These are phyloP conservation scores for Chaetodon trifascialis DNA, from an alignment of 2,113 vertebrate species.

Conservation along the genomic window DNA sequence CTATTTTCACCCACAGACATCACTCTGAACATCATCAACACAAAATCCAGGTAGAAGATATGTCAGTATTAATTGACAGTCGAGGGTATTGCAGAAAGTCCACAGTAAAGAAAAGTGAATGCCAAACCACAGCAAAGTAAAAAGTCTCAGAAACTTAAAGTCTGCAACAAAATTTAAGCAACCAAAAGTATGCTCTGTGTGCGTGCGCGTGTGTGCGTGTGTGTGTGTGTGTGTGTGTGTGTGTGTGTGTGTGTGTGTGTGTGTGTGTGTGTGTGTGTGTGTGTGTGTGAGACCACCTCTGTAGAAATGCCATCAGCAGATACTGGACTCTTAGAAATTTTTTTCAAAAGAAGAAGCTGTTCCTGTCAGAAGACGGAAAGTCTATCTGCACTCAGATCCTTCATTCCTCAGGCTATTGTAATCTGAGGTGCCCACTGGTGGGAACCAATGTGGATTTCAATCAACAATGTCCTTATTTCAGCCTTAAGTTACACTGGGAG, in stretches of 20 bases:
- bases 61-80: background rate
- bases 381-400: slow-evolving; percentile 37
- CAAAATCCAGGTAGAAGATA: background rate
- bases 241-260: no score
- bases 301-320: slow-evolving; percentile 19
- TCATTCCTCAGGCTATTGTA: slow-evolving; percentile 42
- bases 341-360: background rate
- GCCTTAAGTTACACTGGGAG: slow-evolving; percentile 1
- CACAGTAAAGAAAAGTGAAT: background rate
- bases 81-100: background rate
- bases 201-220: no score
- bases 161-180: background rate
- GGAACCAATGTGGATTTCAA: slow-evolving; percentile 33
- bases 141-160: background rate
- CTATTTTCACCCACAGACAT: background rate
- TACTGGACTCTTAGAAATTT: background rate
- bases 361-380: background rate
- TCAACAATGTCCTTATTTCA: slow-evolving; percentile 21
- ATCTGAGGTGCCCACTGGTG: slow-evolving; percentile 6
- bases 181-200: background rate
- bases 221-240: no score
- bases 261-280: no score
- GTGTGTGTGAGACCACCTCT: background rate
- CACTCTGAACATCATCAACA: background rate
- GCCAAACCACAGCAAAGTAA: background rate